Evolutionary conservation across 2,113 vertebrate genomes (phyloP), one percentile per base, ranked within the genome.

Genomic region (Trogon surrucura): DNA sequence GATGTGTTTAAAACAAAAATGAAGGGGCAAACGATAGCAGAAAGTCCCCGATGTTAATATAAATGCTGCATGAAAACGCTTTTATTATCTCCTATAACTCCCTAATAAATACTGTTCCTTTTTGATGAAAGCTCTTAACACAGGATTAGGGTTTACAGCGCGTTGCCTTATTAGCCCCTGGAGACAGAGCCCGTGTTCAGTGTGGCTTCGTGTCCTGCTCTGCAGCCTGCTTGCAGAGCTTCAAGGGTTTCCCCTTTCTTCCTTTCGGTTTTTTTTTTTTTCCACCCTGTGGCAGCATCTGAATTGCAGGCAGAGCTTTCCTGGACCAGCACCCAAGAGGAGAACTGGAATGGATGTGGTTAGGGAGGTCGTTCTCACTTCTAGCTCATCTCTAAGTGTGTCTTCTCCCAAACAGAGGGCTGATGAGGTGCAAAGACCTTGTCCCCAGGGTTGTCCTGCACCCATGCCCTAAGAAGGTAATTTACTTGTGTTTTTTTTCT

Each of bases 301-400:
- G 71, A 18, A 27, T 25, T 27, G 62, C 87, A 71, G 85, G 78
- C 34, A 47, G 83, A 0, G 3, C 54, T 77, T 44, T 69, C 25
- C 78, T 13, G 38, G 67, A 18, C 17, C 27, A 3, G 58, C 75
- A 47, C 32, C 41, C 5, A 0, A 5, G 77, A 73, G 65, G 54
- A 23, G 22, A 23, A 10, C 36, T 8, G 74, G 38, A 10, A 19
- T 3, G 66, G 22, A 13, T 27, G 85, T 20, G 85, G 30, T 3
- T 8, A 7, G 41, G 88, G 60, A 48, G 29, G 51, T 22, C 11
- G 30, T 18, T 62, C 61, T 51, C 13, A 0, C 41, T 45, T 6
- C 34, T 7, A 2, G 23, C 8, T 32, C n/a, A 1, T 26, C 56
- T 13, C 3, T 1, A 11, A 45, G 38, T 4, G 16, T 1, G 44